Conservation (phyloP, 2,888 invertebrate genomes). For the Macrophya alboannulata region DNA sequence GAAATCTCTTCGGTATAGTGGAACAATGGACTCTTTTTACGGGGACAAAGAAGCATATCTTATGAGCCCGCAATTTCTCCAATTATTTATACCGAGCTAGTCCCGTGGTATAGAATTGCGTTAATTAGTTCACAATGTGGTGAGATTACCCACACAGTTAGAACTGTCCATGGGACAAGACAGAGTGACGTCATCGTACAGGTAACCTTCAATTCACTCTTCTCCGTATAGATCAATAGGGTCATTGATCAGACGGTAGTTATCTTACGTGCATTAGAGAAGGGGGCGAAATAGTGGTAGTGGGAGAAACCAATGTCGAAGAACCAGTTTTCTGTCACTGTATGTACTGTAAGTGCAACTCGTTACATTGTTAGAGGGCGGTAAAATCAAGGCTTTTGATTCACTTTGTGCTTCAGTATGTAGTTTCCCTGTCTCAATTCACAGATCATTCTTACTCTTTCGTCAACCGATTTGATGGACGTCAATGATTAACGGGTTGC, state of each 20-base stretch:
- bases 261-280: conserved; percentile 11
- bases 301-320: not conserved
- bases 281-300: conserved; percentile 3
- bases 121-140: conserved; percentile 1
- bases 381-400: not conserved
- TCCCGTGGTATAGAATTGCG: not conserved
- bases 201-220: conserved; percentile 33
- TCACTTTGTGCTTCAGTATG: not conserved
- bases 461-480: not conserved
- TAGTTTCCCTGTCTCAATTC: not conserved
- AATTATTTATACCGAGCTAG: not conserved
- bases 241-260: conserved; percentile 40
- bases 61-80: not conserved
- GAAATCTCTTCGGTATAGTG: not conserved
- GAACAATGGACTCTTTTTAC: conserved; percentile 8
- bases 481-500: not conserved
- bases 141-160: not conserved
- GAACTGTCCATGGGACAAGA: not conserved
- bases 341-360: not conserved
- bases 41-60: not conserved
- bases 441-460: not conserved
- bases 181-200: not conserved
- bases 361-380: not conserved
- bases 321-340: conserved; percentile 27
- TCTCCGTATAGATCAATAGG: not conserved